Conservation (phyloP, 2,888 invertebrate species). For the Drosophila niveifrons region DNA sequence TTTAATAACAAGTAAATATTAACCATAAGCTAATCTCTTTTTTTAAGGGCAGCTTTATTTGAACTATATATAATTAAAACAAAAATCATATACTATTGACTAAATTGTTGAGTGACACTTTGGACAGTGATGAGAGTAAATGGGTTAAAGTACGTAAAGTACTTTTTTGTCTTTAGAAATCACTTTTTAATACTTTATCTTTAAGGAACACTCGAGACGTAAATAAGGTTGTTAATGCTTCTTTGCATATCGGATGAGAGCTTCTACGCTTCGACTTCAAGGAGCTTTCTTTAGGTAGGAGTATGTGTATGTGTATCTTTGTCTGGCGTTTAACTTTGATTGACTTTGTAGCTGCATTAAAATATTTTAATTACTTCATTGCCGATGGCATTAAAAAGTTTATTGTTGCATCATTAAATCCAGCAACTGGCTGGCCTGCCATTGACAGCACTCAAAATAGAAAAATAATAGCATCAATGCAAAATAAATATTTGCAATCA, state of each 20-base stretch:
- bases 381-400: slow-evolving; percentile 65
- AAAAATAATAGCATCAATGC: slow-evolving; percentile 10
- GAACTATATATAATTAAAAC: too few relatives aligned
- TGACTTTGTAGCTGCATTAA: slow-evolving; percentile 63
- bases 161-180: slow-evolving; percentile 34
- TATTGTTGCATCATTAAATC: slow-evolving; percentile 64
- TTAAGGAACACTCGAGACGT: slow-evolving; percentile 12
- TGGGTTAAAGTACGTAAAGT: not conserved
- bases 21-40: too few relatives aligned
- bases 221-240: slow-evolving; percentile 31
- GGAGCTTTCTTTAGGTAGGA: not conserved
- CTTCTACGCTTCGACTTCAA: not conserved
- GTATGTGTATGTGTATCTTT: slow-evolving; percentile 12
- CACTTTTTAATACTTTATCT: slow-evolving; percentile 42
- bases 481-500: slow-evolving; percentile 7
- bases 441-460: slow-evolving; percentile 23
- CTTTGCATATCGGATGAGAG: slow-evolving; percentile 21
- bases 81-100: too few relatives aligned
- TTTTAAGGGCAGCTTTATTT: too few relatives aligned
- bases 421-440: slow-evolving; percentile 53
- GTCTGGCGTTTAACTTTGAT: slow-evolving; percentile 50
- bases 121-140: too few relatives aligned
- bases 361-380: slow-evolving; percentile 70
- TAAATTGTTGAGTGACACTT: too few relatives aligned
- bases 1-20: too few relatives aligned